Evolutionary conservation across 2,888 invertebrate genomes (phyloP).

Genomic region (Alsophila aescularia): DNA sequence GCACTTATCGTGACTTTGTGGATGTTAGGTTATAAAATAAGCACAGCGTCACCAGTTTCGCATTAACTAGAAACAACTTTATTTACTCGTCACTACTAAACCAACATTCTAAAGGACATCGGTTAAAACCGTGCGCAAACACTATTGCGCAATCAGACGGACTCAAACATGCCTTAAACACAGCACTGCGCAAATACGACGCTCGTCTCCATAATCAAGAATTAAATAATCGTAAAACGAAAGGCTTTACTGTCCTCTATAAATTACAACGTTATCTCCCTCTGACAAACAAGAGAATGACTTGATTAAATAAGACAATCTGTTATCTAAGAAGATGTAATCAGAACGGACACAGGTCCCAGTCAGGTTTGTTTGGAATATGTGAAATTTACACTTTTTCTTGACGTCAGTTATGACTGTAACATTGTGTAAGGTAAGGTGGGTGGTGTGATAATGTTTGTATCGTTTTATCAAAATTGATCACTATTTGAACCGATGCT

Average conservation of each 20-base stretch:
- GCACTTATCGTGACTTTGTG: too few relatives aligned
- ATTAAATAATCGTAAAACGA: conserved; percentile 75
- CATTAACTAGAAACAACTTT: neutral
- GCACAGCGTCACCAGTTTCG: neutral
- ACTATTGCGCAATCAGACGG: conserved; percentile 64
- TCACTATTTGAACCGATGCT: too few relatives aligned
- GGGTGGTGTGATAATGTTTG: too few relatives aligned
- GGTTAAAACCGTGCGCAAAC: conserved; percentile 45
- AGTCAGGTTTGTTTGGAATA: conserved; percentile 12
- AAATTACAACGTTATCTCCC: conserved; percentile 74
- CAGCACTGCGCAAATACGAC: conserved; percentile 63
- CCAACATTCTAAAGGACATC: conserved; percentile 56
- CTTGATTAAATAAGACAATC: conserved; percentile 72
- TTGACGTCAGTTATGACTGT: neutral
- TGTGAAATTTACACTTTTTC: conserved; percentile 3
- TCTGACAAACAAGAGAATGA: conserved; percentile 70
- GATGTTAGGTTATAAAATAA: too few relatives aligned
- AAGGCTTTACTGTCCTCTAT: conserved; percentile 75
- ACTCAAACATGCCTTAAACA: conserved; percentile 51
- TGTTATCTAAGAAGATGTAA: conserved; percentile 70
- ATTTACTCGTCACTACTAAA: conserved; percentile 1
- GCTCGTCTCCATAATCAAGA: conserved; percentile 64
- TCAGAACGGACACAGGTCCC: conserved; percentile 70
- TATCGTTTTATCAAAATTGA: too few relatives aligned
- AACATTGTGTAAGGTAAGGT: too few relatives aligned